phyloP scores from a whole-genome alignment of 2,888 invertebrate species.

The Barypeithes pellucidus region DNA sequence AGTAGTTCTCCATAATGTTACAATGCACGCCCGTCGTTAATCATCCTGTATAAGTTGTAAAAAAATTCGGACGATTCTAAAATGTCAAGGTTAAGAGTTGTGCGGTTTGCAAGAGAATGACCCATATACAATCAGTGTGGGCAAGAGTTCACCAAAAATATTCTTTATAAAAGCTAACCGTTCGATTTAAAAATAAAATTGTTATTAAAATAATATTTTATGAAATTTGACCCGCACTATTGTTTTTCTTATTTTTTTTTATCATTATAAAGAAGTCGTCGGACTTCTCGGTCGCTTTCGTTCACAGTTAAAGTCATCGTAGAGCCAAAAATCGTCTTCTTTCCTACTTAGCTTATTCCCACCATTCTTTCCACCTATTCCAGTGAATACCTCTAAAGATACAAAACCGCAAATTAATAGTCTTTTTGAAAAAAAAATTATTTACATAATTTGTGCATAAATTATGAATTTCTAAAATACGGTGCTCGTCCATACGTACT shows the following conservation, averaged over 20 bases:
- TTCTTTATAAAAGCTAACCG: no score
- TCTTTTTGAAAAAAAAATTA: slow-evolving; percentile 14
- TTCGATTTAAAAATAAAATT: no score
- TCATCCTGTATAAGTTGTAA: no score
- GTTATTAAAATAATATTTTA: no score
- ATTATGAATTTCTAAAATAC: slow-evolving; percentile 73
- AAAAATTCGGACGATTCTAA: no score
- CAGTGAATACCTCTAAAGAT: slow-evolving; percentile 49
- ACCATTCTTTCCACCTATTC: slow-evolving; percentile 40
- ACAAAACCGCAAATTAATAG: slow-evolving; percentile 35
- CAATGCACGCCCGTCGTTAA: no score
- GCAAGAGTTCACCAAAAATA: no score
- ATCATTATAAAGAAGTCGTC: slow-evolving; percentile 43
- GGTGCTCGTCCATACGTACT: slow-evolving; percentile 87
- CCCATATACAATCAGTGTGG: no score
- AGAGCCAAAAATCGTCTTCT: slow-evolving; percentile 48
- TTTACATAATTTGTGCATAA: slow-evolving; percentile 36
- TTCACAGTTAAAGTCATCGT: slow-evolving; percentile 48
- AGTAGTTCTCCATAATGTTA: no score
- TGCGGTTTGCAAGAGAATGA: no score
- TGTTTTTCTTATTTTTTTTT: background rate
- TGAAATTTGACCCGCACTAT: background rate
- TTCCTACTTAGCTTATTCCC: slow-evolving; percentile 41
- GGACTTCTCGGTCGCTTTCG: slow-evolving; percentile 41
- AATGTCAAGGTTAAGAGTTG: no score